Base-by-base conservation (phyloP, 1,140 invertebrate genomes). In the Hestina assimilis region DNA sequence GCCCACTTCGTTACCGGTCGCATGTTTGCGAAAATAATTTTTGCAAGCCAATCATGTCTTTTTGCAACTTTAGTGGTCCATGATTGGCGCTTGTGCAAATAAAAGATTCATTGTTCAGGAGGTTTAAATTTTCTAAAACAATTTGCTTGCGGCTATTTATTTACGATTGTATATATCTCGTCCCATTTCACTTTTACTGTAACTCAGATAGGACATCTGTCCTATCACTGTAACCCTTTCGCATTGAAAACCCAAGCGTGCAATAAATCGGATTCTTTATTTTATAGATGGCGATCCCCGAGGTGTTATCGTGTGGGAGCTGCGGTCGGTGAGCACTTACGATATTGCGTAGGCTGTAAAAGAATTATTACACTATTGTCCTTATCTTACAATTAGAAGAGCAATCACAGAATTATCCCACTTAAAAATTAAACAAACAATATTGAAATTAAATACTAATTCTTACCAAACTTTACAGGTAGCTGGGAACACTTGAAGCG, bases 211-310 rank as follows among this genome's bases (percentile, higher is more conserved):
- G 38, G 6, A 9, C 66, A 68, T 73, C 72, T 67, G 59, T 73
- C 64, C 66, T 79, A 79, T 82, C 73, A 76, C 69, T 79, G 75
- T 74, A 66, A 70, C 63, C 69, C 73, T 80, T 77, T 69, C 60
- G 58, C 53, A 59, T 73, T 78, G 69, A 72, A 82, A 66, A 77
- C 72, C 73, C 72, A 60, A 58, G 74, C 69, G 74, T 75, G 73
- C 80, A 79, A 70, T 88, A 84, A 87, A 87, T 85, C 72, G 75
- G 73, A 77, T 86, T 79, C 63, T 89, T 87, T 88, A 86, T 89
- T 89, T 89, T 88, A 83, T 87, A 89, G 86, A 64, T 72, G 75
- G 69, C 61, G 76, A 40, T 79, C 74, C 74, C 75, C 4, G 60
- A 66, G 77, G 74, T 69, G 71, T 50, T 43, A 59, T 63, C 48